These are phyloP conservation scores for Drosophila busckii DNA, from an alignment of 1,140 invertebrate species.

Conservation along the genomic window DNA sequence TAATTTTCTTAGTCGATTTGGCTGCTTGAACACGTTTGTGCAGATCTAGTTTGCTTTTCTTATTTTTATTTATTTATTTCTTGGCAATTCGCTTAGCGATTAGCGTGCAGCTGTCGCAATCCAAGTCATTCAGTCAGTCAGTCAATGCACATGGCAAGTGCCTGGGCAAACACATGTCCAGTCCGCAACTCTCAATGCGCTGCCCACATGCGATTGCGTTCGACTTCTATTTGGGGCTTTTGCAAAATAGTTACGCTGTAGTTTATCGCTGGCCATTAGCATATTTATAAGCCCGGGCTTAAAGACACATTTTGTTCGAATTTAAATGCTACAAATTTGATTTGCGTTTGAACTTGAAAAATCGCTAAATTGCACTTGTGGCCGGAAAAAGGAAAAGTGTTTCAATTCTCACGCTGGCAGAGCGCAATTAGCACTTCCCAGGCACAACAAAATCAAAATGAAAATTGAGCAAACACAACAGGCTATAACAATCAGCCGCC, in stretches of 20 bases:
- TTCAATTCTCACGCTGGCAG: slow-evolving; percentile 57
- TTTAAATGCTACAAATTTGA: slow-evolving; percentile 68
- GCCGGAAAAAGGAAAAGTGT: slow-evolving; percentile 63
- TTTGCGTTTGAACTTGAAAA: slow-evolving; percentile 63
- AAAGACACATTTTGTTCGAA: slow-evolving; percentile 50
- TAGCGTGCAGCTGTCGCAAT: slow-evolving; percentile 53
- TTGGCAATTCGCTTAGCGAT: slow-evolving; percentile 51
- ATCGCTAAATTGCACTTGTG: neutral
- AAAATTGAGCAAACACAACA: slow-evolving; percentile 49
- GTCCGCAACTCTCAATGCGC: slow-evolving; percentile 30
- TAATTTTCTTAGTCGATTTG: slow-evolving; percentile 40
- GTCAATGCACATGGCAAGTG: slow-evolving; percentile 60
- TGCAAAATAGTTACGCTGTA: slow-evolving; percentile 70
- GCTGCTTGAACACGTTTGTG: neutral
- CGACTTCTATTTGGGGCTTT: slow-evolving; percentile 16
- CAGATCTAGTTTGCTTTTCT: neutral
- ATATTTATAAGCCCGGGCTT: slow-evolving; percentile 62
- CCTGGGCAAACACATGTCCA: slow-evolving; percentile 68
- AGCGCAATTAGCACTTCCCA: slow-evolving; percentile 66
- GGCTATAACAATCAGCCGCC: slow-evolving; percentile 24
- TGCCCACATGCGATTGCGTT: slow-evolving; percentile 49
- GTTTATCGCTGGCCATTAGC: slow-evolving; percentile 62
- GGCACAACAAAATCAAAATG: slow-evolving; percentile 49
- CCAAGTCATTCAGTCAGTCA: slow-evolving; percentile 49
- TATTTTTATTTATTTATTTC: slow-evolving; percentile 20